Evolutionary conservation across 2,113 vertebrate species (phyloP).

Genomic region (Neoarius graeffei): DNA sequence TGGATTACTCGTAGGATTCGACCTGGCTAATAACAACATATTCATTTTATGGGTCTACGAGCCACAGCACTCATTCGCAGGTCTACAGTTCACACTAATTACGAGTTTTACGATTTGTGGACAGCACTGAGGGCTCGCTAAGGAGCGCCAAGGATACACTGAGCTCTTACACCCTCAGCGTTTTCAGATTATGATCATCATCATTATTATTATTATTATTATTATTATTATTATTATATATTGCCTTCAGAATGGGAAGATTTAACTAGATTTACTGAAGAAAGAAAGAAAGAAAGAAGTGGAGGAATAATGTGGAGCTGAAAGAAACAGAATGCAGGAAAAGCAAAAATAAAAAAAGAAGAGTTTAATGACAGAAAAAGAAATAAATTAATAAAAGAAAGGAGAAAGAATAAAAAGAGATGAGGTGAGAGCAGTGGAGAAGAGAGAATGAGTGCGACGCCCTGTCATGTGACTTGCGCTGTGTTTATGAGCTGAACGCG

Average conservation of each 20-base stretch:
- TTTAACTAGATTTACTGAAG: neutral
- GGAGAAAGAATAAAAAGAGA: too few relatives aligned
- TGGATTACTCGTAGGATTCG: neutral
- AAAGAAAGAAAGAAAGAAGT: neutral
- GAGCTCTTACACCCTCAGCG: neutral
- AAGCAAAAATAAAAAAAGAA: too few relatives aligned
- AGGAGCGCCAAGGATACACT: neutral
- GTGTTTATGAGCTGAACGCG: neutral
- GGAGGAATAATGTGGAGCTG: neutral
- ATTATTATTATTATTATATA: neutral
- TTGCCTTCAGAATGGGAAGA: neutral
- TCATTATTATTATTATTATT: neutral
- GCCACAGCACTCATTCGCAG: neutral
- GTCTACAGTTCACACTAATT: neutral
- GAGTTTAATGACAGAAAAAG: neutral
- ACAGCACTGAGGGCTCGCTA: neutral
- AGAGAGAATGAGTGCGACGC: neutral
- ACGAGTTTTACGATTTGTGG: neutral
- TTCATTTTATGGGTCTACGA: neutral
- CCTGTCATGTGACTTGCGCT: too few relatives aligned
- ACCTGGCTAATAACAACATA: neutral
- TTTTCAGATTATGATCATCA: neutral
- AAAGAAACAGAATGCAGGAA: neutral
- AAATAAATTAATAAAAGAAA: neutral
- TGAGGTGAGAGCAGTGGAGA: neutral